Evolutionary conservation across 1,140 invertebrate genomes (phyloP).

Genomic region (Anastrepha obliqua): DNA sequence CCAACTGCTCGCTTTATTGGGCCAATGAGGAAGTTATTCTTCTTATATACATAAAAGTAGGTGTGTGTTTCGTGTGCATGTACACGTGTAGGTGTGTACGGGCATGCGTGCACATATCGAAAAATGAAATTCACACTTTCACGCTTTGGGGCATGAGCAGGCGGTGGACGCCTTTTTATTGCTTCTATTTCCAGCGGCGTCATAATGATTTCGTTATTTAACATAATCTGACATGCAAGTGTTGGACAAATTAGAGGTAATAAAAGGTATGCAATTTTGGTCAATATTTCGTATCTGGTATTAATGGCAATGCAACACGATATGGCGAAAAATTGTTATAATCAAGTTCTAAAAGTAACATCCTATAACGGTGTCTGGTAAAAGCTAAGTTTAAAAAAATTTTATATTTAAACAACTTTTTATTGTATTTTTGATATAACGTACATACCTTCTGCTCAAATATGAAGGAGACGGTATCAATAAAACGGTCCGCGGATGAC

Average conservation of each 20-base stretch:
- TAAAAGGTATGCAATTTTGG: background rate
- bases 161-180: background rate
- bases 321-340: no score
- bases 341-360: no score
- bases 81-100: background rate
- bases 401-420: no score
- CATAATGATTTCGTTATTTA: background rate
- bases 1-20: conserved; percentile 37
- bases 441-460: no score
- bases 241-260: background rate
- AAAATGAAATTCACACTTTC: conserved; percentile 23
- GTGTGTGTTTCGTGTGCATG: background rate
- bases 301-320: no score
- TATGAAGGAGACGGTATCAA: no score
- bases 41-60: background rate
- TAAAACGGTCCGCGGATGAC: no score
- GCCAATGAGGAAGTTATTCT: conserved; percentile 36
- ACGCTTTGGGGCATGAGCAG: background rate
- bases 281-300: no score
- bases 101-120: conserved; percentile 18
- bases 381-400: no score
- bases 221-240: background rate
- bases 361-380: no score
- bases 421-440: no score
- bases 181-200: background rate